Evolutionary conservation across 2,888 invertebrate species (phyloP).

Genomic region (Drosophila rellima): DNA sequence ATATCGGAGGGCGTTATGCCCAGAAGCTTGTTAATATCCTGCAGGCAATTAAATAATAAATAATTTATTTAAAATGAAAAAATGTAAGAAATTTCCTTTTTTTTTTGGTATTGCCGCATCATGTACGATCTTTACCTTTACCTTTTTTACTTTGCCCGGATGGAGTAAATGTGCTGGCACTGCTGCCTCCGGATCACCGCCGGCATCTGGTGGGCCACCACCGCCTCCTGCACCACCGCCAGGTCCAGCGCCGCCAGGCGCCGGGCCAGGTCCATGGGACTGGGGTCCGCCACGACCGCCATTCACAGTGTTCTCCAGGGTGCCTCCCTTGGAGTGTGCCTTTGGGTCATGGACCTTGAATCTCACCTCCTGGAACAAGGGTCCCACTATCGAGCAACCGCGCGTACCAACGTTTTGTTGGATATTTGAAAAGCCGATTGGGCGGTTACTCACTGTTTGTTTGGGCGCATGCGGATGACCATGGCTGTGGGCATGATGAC

Average conservation of each 20-base stretch:
- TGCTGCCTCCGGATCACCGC: constrained; percentile 85
- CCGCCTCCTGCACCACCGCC: constrained; percentile 81
- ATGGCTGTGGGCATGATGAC: constrained; percentile 86
- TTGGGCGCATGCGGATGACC: constrained; percentile 86
- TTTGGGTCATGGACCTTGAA: constrained; percentile 98
- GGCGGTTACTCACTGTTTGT: constrained; percentile 86
- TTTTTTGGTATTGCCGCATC: constrained; percentile 28
- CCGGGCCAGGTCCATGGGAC: constrained; percentile 87
- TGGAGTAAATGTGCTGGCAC: constrained; percentile 92
- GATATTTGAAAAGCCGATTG: constrained; percentile 86
- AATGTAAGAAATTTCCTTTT: neutral
- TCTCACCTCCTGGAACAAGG: constrained; percentile 95
- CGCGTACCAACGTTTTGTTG: constrained; percentile 86
- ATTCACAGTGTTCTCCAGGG: constrained; percentile 95
- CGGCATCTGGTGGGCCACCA: constrained; percentile 86
- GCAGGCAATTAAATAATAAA: constrained; percentile 46
- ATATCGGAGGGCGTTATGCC: constrained; percentile 98
- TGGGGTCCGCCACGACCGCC: constrained; percentile 90
- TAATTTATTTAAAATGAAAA: neutral
- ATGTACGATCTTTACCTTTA: constrained; percentile 70
- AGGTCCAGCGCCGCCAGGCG: constrained; percentile 81
- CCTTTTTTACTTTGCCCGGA: constrained; percentile 91
- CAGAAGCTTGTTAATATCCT: constrained; percentile 95
- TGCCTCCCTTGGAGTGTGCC: constrained; percentile 96
- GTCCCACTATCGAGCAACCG: constrained; percentile 89